Evolutionary conservation across 2,888 invertebrate species (phyloP).

Genomic region (Nasonia oneida): DNA sequence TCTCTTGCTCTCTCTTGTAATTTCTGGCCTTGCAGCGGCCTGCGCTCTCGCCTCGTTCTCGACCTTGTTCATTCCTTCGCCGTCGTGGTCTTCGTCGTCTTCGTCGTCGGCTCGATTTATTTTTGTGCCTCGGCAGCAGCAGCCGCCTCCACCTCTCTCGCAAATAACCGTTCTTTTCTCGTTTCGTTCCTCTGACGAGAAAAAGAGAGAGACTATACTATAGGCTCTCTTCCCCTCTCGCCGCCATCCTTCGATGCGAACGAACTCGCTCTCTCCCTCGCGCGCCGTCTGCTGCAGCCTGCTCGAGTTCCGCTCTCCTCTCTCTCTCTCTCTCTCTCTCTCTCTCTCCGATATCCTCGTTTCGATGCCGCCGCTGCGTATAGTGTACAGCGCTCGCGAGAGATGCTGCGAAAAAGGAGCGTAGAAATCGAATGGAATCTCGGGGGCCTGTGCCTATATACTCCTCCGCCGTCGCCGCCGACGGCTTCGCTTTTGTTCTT

Average conservation of each 20-base stretch:
- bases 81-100: conserved; percentile 17
- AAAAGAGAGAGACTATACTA: not conserved
- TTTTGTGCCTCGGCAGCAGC: conserved; percentile 44
- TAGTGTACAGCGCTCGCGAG: not conserved
- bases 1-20: conserved; percentile 21
- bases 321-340: conserved; percentile 4
- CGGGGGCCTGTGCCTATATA: not conserved
- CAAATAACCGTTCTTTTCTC: conserved; percentile 56
- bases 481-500: conserved; percentile 24
- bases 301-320: conserved; percentile 27
- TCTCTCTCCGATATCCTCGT: not conserved
- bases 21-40: conserved; percentile 45
- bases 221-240: conserved; percentile 4
- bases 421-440: conserved; percentile 61
- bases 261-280: conserved; percentile 45
- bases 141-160: conserved; percentile 44
- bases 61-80: not conserved
- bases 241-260: conserved; percentile 52
- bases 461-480: not conserved
- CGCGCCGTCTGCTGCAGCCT: conserved; percentile 10
- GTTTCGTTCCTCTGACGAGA: conserved; percentile 3
- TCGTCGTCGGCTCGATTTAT: conserved; percentile 45
- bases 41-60: conserved; percentile 1
- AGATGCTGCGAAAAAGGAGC: conserved; percentile 51
- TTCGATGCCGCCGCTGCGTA: not conserved